phyloP scores from a whole-genome alignment of 2,888 invertebrate species.

The Drosophila mercatorum region DNA sequence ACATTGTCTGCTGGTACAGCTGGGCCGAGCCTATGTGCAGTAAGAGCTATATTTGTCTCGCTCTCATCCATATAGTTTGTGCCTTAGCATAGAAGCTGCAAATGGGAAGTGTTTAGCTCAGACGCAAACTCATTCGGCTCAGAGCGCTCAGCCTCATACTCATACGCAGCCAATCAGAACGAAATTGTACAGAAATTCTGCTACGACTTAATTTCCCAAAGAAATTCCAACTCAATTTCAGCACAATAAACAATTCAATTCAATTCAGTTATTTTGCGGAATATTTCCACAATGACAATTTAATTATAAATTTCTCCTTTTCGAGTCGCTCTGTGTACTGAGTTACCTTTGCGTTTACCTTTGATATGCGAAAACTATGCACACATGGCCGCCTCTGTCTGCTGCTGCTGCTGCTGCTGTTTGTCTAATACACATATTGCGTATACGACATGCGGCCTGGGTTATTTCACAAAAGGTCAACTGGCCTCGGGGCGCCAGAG shows the following conservation, averaged over 20 bases:
- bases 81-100: too few relatives aligned
- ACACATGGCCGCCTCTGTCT: background rate
- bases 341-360: background rate
- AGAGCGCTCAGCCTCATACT: too few relatives aligned
- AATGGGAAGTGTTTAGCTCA: too few relatives aligned
- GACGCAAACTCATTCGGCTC: too few relatives aligned
- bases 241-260: background rate
- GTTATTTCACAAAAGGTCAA: constrained; percentile 7
- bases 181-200: background rate
- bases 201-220: too few relatives aligned
- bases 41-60: too few relatives aligned
- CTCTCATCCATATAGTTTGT: background rate
- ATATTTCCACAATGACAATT: background rate
- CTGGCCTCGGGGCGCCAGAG: background rate
- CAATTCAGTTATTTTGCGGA: background rate
- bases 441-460: constrained; percentile 1
- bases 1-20: too few relatives aligned
- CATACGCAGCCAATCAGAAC: too few relatives aligned
- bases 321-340: background rate
- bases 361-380: background rate
- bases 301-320: background rate
- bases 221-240: background rate
- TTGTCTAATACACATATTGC: background rate
- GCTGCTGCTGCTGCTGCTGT: background rate
- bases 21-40: too few relatives aligned